Base-by-base conservation (phyloP, 2,113 vertebrate species). In the Piaya cayana region DNA sequence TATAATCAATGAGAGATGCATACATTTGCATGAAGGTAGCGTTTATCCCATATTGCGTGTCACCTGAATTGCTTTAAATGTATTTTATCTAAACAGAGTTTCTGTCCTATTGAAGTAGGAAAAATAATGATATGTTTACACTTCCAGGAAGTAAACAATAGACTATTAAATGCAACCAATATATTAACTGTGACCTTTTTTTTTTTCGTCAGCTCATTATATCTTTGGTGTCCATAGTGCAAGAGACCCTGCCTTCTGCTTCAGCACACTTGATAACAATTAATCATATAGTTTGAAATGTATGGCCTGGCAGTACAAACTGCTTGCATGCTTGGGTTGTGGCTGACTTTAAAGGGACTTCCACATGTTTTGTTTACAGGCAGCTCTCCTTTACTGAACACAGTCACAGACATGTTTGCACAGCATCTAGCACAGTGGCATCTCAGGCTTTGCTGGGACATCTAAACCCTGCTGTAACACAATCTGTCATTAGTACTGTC, bases 271-370 rank as follows among this genome's bases (percentile, higher is more conserved):
- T 32, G 12, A 37, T 53, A 71, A 29, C 53, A 68, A 78, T 83
- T 94, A 84, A 93, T 88, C 72, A 37, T 69, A 49, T n/a, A 71
- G 76, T 52, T 88, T 53, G 49, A 71, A 75, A 88, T 0, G 3
- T 76, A 20, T 49, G 76, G 65, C 43, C 72, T 1, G 2, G 58
- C 22, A 39, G 49, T 47, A 49, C 56, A 82, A 91, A 72, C 70
- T 5, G 8, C 71, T 75, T 47, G 62, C 43, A 5, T 11, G 50
- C 63, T 80, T 83, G 87, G 67, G 45, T 86, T 90, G 71, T 90
- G 37, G 13, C 50, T 88, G 90, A 95, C 93, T 96, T 96, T 90
- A 95, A 96, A 96, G 86, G 29, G 49, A 32, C 70, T 88, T 96
- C 69, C 72, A 81, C 49, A 25, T 58, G 60, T 70, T 50, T 4